Base-by-base conservation (phyloP, 1,140 invertebrate genomes). In the Physella acuta region DNA sequence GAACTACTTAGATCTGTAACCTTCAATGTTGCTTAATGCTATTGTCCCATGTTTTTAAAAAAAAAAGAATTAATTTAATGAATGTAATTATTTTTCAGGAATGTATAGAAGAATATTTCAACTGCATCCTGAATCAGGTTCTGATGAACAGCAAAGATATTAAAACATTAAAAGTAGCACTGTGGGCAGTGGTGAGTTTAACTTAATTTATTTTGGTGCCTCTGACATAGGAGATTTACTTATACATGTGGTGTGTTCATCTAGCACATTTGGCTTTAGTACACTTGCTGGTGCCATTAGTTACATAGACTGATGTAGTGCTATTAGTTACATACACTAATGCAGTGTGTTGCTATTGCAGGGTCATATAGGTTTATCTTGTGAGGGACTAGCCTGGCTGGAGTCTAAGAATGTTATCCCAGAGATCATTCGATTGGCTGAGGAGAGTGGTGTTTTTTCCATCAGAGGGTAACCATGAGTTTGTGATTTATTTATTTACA, bases 391-490 rank as follows among this genome's bases (percentile, higher is more conserved):
- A 17, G 87, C 90, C 37, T 89, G 91, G 72, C 84, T 97, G 20
- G 88, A 87, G 37, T 87, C 89, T 66, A 82, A 88, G 65, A 87
- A 88, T 63, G 85, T 91, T 26, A 79, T 93, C 33, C 86, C 86
- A 52, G 81, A 87, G 51, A 86, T 93, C 51, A 88, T 91, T 0
- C 84, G 88, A 30, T 85, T 97, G 60, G 93, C 91, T 0, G 90
- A 92, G 76, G 88, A 89, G 58, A 91, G 91, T 83, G 88, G 89
- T 14, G 91, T 95, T 37, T 94, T 95, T 81, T 92, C 93, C 0
- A 87, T 97, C 28, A 88, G 94, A 68, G 94, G 92, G 85, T 85
- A 78, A 75, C 71, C 5, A 11, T 56, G 53, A 56, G 24, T 14
- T n/a, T 60, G 56, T 8, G 8, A 8, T n/a, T n/a, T 28, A 8